Conservation (phyloP, 2,888 invertebrate genomes). For the Caenorhabditis zanzibari region DNA sequence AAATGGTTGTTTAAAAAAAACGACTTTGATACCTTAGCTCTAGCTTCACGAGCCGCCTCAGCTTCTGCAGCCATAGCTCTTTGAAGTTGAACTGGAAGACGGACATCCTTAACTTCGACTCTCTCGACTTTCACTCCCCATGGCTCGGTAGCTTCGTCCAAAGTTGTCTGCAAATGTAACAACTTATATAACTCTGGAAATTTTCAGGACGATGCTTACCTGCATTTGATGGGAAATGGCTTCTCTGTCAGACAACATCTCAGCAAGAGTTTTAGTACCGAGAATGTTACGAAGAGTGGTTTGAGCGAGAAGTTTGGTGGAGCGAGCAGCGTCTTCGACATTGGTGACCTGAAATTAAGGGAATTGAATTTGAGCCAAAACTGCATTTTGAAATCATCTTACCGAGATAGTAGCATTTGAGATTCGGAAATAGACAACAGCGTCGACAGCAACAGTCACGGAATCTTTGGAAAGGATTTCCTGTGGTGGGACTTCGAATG, state of each 20-base stretch:
- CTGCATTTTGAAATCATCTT: neutral
- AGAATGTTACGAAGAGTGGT: conserved; percentile 83
- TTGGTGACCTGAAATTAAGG: conserved; percentile 85
- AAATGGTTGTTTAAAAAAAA: neutral
- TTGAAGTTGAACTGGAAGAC: conserved; percentile 93
- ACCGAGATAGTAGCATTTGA: conserved; percentile 95
- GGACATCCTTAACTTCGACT: conserved; percentile 88
- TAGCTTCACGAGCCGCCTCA: conserved; percentile 93
- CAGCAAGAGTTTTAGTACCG: conserved; percentile 92
- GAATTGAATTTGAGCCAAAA: neutral
- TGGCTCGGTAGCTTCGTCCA: conserved; percentile 85
- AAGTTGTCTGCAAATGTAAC: conserved; percentile 81
- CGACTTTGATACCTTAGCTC: conserved; percentile 74
- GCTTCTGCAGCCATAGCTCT: conserved; percentile 97
- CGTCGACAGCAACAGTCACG: conserved; percentile 97
- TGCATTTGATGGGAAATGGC: conserved; percentile 88
- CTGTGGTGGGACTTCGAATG: conserved; percentile 98
- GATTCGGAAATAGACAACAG: conserved; percentile 87
- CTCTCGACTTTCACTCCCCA: conserved; percentile 85
- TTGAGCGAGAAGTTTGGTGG: conserved; percentile 84
- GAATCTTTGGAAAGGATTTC: conserved; percentile 90
- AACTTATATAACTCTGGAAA: no score
- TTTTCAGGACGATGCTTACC: conserved; percentile 49
- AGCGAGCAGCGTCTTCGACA: conserved; percentile 83
- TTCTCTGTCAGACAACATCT: conserved; percentile 96